Percentiles rank a stretch among this genome's conserved stretches.
Evolutionary conservation across 2,113 vertebrate genomes (phyloP).

Genomic region (Smithornis capensis): DNA sequence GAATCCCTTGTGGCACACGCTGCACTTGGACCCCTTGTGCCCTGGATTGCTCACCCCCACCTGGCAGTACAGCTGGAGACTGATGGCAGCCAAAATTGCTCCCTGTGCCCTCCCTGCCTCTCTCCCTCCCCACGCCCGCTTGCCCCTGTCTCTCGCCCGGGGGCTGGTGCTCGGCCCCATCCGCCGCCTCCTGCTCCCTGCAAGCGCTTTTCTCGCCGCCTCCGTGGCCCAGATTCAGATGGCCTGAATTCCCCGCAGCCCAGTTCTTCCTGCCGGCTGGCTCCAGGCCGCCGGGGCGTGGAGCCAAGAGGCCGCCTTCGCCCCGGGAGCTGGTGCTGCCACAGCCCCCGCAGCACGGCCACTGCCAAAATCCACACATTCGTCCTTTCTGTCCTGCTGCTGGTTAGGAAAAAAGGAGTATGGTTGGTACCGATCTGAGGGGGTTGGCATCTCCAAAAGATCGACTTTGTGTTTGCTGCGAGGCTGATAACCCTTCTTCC

Average conservation of each 20-base stretch:
- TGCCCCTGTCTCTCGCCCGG: not conserved
- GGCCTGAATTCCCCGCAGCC: not conserved
- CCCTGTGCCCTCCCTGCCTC: not conserved
- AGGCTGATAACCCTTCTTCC: not conserved
- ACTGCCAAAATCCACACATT: not conserved
- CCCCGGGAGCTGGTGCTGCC: not conserved
- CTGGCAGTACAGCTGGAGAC: rapidly evolving
- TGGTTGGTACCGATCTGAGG: rapidly evolving
- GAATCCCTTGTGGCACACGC: no score
- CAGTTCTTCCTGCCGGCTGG: not conserved
- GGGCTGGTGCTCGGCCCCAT: rapidly evolving
- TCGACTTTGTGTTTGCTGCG: not conserved
- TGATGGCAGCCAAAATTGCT: rapidly evolving
- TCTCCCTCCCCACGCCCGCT: rapidly evolving
- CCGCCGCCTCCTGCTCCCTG: not conserved
- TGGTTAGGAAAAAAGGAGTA: not conserved
- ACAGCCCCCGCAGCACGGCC: not conserved
- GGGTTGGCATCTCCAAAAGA: not conserved
- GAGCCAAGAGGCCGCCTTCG: not conserved
- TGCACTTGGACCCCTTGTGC: rapidly evolving
- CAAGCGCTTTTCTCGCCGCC: not conserved
- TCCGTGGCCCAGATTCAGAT: not conserved
- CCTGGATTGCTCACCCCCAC: not conserved
- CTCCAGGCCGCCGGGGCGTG: rapidly evolving
- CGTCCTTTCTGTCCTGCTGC: not conserved